Percentiles rank a stretch among this genome's conserved stretches.
phyloP scores from a whole-genome alignment of 2,888 invertebrate species.

The Macrostomum cliftonense region DNA sequence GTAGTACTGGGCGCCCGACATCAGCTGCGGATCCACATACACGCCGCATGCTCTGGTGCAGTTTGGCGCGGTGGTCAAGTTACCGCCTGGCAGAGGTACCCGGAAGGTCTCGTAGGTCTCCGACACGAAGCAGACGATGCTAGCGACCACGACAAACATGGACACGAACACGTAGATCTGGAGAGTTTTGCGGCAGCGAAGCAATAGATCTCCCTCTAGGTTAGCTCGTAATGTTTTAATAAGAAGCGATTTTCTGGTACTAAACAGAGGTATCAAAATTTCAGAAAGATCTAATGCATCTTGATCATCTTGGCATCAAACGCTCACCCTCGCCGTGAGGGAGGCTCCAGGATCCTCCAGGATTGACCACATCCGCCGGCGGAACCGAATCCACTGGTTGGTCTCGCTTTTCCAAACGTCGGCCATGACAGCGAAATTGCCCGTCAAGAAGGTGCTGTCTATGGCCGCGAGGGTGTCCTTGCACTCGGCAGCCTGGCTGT shows the following conservation, averaged over 20 bases:
- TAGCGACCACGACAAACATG: constrained; percentile 29
- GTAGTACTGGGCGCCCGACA: background rate
- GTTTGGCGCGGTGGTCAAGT: background rate
- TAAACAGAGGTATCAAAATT: no score
- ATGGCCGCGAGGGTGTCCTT: constrained; percentile 28
- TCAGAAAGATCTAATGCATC: no score
- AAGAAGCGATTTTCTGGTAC: no score
- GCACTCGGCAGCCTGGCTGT: constrained; percentile 31
- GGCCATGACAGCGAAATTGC: constrained; percentile 16
- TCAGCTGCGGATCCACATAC: background rate
- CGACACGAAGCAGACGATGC: constrained; percentile 28
- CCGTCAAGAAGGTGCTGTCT: constrained; percentile 27
- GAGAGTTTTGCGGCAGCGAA: no score
- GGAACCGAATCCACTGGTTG: constrained; percentile 17
- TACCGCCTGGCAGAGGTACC: constrained; percentile 14
- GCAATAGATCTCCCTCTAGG: no score
- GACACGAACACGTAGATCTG: constrained; percentile 29
- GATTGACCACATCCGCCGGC: constrained; percentile 24
- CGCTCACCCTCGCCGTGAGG: constrained; percentile 22
- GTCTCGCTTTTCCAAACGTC: constrained; percentile 20
- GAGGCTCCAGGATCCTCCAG: constrained; percentile 29
- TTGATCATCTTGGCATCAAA: no score
- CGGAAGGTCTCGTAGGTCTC: constrained; percentile 30
- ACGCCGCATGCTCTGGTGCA: constrained; percentile 2
- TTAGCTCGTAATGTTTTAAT: no score